Conservation (phyloP, 2,797 vertebrate genomes). For the Novumbra hubbsi region DNA sequence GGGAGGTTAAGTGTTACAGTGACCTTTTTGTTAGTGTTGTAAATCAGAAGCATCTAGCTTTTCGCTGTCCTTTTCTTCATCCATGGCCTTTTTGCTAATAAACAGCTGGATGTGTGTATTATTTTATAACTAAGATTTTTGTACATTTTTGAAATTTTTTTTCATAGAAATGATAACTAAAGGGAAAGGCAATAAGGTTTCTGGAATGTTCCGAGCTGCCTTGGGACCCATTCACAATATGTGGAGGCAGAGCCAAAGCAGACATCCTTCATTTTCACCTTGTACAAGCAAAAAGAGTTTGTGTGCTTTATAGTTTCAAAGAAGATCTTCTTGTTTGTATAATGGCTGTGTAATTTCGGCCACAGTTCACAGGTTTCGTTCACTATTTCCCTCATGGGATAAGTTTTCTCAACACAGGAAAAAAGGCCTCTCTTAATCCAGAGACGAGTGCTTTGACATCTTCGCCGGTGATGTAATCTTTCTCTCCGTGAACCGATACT, state of each 20-base stretch:
- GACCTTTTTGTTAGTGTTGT: conserved; percentile 54
- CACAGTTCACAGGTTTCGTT: conserved; percentile 40
- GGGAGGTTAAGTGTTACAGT: conserved; percentile 42
- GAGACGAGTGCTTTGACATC: background rate
- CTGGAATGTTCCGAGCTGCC: conserved; percentile 55
- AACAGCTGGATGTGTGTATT: conserved; percentile 50
- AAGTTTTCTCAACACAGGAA: background rate
- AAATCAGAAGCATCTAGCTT: conserved; percentile 67
- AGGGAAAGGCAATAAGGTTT: conserved; percentile 30
- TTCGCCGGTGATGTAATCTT: background rate
- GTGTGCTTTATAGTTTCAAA: conserved; percentile 50
- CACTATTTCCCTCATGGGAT: conserved; percentile 3
- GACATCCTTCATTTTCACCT: conserved; percentile 44
- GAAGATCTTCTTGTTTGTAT: conserved; percentile 51
- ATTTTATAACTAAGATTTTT: conserved; percentile 19
- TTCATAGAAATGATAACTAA: conserved; percentile 33
- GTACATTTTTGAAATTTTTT: conserved; percentile 39
- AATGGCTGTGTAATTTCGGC: conserved; percentile 41
- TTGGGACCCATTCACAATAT: conserved; percentile 52
- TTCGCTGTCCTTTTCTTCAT: conserved; percentile 38
- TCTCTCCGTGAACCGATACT: background rate
- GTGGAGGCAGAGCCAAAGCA: conserved; percentile 29
- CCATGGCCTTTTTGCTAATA: conserved; percentile 50
- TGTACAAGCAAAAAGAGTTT: conserved; percentile 28
- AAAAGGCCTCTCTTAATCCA: background rate